Conservation (phyloP, 1,140 invertebrate genomes). For the Microvelia longipes region DNA sequence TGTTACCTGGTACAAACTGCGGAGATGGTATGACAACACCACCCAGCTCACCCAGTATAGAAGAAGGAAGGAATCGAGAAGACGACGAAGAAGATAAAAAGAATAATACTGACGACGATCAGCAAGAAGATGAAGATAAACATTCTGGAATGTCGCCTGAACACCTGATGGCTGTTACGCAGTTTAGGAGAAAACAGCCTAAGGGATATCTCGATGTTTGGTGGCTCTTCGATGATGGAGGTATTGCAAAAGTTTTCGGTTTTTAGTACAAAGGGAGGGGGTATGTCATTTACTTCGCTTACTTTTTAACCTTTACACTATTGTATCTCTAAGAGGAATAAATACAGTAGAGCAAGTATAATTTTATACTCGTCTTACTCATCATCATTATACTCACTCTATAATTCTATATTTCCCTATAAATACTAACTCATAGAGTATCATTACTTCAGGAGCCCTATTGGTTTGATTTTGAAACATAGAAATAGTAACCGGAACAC, state of each 20-base stretch:
- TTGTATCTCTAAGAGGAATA: neutral
- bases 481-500: too few relatives aligned
- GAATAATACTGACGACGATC: neutral
- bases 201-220: conserved; percentile 47
- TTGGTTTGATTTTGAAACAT: too few relatives aligned
- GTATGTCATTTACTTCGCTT: too few relatives aligned
- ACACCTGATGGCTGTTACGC: conserved; percentile 23
- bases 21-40: neutral
- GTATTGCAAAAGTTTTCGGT: too few relatives aligned
- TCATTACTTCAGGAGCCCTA: too few relatives aligned
- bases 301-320: neutral
- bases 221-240: conserved; percentile 57
- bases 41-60: neutral
- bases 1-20: too few relatives aligned
- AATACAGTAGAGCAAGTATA: neutral
- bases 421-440: too few relatives aligned
- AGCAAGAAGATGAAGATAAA: neutral
- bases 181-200: conserved; percentile 32
- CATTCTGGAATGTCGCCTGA: conserved; percentile 5
- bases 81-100: neutral
- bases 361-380: too few relatives aligned
- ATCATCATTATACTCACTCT: too few relatives aligned
- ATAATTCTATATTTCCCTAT: too few relatives aligned
- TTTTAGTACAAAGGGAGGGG: too few relatives aligned
- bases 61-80: neutral